Conservation (phyloP, 2,113 vertebrate genomes). For the Camelus dromedarius region DNA sequence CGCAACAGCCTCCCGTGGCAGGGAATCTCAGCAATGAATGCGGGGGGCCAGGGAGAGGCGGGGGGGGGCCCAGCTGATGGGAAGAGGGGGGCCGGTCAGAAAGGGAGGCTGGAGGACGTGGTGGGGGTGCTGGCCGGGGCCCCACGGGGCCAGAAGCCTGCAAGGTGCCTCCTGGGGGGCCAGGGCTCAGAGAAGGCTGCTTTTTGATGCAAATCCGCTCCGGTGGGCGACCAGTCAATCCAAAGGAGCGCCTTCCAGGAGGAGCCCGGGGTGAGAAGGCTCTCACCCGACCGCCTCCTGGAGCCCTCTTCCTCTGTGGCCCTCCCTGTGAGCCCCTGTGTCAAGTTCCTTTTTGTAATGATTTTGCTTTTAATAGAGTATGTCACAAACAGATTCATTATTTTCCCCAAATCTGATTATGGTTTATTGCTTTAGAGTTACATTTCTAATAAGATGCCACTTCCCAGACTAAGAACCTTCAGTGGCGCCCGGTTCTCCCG, state of each 20-base stretch:
- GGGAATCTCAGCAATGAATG: constrained; percentile 84
- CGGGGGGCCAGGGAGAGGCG: not conserved
- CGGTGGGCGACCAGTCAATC: too few species aligned
- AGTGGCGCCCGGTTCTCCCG: not conserved
- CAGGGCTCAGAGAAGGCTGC: not conserved
- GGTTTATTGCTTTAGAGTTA: not conserved
- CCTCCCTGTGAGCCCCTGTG: accelerated
- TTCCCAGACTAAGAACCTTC: not conserved
- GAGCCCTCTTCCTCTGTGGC: not conserved
- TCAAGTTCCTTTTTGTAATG: not conserved
- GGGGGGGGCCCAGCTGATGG: not conserved
- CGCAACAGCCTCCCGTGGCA: constrained; percentile 83
- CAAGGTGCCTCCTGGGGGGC: too few species aligned
- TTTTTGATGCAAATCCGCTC: not conserved
- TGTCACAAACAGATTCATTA: not conserved
- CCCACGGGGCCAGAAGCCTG: not conserved
- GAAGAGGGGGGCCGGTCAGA: not conserved
- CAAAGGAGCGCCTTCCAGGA: not conserved
- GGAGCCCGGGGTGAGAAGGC: not conserved
- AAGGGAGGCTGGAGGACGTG: not conserved
- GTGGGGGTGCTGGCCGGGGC: accelerated
- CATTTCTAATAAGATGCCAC: not conserved
- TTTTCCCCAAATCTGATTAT: not conserved
- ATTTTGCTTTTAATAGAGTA: not conserved
- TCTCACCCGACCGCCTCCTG: not conserved